Evolutionary conservation across 2,888 invertebrate species (phyloP).

Genomic region (Aelia acuminata): DNA sequence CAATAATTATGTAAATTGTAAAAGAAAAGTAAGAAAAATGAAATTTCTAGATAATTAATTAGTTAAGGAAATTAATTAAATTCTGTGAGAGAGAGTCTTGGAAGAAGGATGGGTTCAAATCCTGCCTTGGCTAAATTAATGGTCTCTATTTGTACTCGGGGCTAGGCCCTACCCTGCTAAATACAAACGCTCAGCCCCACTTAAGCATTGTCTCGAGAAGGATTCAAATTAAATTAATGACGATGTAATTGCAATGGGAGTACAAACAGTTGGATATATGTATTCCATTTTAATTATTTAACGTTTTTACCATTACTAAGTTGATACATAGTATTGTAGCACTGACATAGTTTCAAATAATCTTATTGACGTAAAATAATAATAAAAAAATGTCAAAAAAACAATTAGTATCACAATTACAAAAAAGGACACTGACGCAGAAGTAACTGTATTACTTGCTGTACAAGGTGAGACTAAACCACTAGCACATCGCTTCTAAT

Average conservation of each 20-base stretch:
- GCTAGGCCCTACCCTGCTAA: background rate
- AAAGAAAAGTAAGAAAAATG: background rate
- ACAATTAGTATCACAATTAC: no score
- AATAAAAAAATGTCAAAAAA: no score
- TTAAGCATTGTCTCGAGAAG: background rate
- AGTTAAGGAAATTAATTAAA: background rate
- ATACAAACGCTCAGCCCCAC: background rate
- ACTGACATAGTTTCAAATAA: no score
- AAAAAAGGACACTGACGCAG: no score
- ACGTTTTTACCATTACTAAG: no score
- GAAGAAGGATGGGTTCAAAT: background rate
- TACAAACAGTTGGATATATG: background rate
- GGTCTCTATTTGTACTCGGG: background rate
- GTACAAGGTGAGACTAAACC: no score
- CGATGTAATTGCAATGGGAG: background rate
- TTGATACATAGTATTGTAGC: no score
- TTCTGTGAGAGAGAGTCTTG: background rate
- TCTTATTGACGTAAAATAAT: no score
- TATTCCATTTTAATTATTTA: no score
- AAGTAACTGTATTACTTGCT: no score
- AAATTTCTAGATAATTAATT: slow-evolving; percentile 6
- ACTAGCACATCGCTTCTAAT: no score
- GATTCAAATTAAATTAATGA: background rate
- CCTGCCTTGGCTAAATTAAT: background rate
- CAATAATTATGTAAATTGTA: background rate